Evolutionary conservation across 2,113 vertebrate genomes (phyloP), one percentile per base, ranked within the genome.

Genomic region (Orientallactaga bullata): DNA sequence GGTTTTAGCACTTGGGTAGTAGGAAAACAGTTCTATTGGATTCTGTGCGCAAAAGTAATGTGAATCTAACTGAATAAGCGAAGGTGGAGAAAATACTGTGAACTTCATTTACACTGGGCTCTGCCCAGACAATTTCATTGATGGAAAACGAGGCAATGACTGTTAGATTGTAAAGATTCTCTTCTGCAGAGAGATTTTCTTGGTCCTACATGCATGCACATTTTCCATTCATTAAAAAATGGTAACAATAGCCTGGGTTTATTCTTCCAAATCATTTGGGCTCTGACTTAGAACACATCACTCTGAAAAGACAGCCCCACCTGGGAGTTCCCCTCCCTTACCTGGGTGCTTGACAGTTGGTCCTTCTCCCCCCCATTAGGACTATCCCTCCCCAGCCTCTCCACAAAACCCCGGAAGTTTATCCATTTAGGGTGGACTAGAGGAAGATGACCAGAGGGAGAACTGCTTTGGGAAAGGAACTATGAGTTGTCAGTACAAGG

Each of bases 21-120:
- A 77, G 77, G 28, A 73, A 90, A 32, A 58, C 23, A 60, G 16
- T 61, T 89, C 63, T 86, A 58, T 55, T 55, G 63, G 47, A 72
- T 78, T 84, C 81, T 74, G 73, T 77, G 72, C 2, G 7, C 92
- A 95, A 89, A 95, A 88, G 30, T 88, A 78, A 10, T 79, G 90
- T 68, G 73, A 94, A 94, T 84, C 80, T 68, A 87, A 94, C 0
- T 37, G 37, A 83, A n/a, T 91, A 73, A 77, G 85, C 79, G 74
- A 61, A 92, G 87, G 71, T 8, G 63, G 28, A 63, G 85, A 63
- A 65, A 63, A 89, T 32, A 16, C n/a, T 69, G 73, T 26, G 63
- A 32, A 39, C 32, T 81, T 81, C 58, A 55, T 61, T 82, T 51
- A 73, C 16, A 74, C 37, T 51, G 95, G 61, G 17, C 37, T 72